Base-by-base conservation (phyloP, 2,888 invertebrate genomes). In the Nyleta sp. region DNA sequence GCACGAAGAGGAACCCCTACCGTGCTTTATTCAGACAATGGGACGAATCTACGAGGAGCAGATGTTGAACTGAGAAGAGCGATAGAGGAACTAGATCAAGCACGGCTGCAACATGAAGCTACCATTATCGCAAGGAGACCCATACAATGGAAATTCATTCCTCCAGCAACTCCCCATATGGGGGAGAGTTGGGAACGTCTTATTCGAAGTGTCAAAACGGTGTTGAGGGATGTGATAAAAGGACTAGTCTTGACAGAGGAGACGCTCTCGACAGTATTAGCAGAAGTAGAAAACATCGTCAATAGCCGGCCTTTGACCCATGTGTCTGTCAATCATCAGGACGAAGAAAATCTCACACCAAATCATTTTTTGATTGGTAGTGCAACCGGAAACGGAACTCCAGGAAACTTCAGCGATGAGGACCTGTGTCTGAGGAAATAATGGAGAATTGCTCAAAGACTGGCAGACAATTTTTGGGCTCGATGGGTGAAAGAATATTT, bases 291-390 rank as follows among this genome's bases (percentile, higher is more conserved):
- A 65, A 67, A 79, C 20, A 38, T 33, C 0, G 48, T 76, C 0
- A 77, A 80, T 18, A 70, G 59, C 10, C 40, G 77, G 15, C 77
- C 77, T 22, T 53, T 85, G 6, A 82, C 74, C 0, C 82, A 84
- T 53, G 85, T 85, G 0, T 82, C 84, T 0, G 78, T 81, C 4
- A 83, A 85, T 7, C 73, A 75, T 1, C 73, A 72, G 1, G 83
- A 85, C n/a, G 44, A 33, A 2, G 68, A 72, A 2, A 40, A 50
- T 0, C 20, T 78, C 0, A 80, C 78, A 2, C 75, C 77, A 2
- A 78, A 80, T 11, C 74, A 78, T 17, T 74, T 78, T 24, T 28
- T 80, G 1, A 73, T 80, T n/a, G 77, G 80, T 5, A 17, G 8
- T 3, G 6, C 50, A 2, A 15, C 8, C 1, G 31, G 15, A 8